These are phyloP conservation scores for Clupea harengus DNA, from an alignment of 2,113 vertebrate genomes.

Conservation along the genomic window DNA sequence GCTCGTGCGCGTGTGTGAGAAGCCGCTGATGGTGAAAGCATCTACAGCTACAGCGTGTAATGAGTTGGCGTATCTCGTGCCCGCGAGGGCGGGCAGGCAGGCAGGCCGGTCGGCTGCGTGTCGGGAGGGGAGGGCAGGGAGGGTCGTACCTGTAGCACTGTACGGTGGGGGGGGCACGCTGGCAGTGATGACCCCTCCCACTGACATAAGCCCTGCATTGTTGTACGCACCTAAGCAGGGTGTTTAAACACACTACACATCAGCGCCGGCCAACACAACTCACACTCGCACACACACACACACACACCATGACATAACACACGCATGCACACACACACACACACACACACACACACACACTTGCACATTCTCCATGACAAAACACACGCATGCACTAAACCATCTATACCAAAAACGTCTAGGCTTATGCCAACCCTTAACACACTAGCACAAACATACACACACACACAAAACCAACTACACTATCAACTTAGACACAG, in stretches of 20 bases:
- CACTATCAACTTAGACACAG: neutral
- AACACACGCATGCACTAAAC: neutral
- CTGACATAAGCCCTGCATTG: conserved; percentile 89
- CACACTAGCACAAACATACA: neutral
- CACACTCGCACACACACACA: neutral
- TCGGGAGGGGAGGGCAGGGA: neutral
- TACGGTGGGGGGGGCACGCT: conserved; percentile 84
- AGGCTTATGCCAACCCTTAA: no score
- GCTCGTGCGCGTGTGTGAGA: neutral
- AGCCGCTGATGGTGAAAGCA: neutral
- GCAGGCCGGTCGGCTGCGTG: conserved; percentile 22
- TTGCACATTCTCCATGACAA: no score
- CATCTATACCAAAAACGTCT: neutral
- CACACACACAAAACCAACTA: neutral
- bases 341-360: conserved; percentile 14
- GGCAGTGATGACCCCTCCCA: conserved; percentile 87
- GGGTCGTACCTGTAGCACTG: conserved; percentile 82
- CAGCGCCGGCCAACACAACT: conserved; percentile 30
- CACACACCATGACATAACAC: neutral
- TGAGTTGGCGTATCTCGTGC: neutral
- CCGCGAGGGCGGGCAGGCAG: neutral
- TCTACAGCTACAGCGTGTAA: neutral
- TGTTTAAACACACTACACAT: conserved; percentile 52
- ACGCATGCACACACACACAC: neutral
- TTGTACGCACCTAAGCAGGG: conserved; percentile 90